These are phyloP conservation scores for Antechinus stuartii DNA, from an alignment of 2,113 vertebrate genomes.

Conservation along the genomic window DNA sequence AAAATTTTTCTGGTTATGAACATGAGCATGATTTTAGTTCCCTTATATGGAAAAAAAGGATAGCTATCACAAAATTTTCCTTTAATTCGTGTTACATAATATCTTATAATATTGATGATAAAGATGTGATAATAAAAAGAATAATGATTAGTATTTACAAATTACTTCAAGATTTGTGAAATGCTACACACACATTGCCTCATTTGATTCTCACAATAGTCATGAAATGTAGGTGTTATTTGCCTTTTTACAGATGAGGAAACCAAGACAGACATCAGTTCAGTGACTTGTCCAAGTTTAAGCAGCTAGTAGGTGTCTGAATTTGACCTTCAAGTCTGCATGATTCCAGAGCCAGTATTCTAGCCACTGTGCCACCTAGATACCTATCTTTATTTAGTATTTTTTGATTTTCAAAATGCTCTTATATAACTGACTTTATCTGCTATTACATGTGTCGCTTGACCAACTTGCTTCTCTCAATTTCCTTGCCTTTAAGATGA, in stretches of 20 bases:
- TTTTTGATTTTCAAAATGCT: background rate
- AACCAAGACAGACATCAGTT: background rate
- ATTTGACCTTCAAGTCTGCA: background rate
- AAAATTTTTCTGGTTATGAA: background rate
- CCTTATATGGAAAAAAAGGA: background rate
- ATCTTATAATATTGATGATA: background rate
- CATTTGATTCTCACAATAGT: background rate
- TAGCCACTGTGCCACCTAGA: background rate
- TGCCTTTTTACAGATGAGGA: background rate
- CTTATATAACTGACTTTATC: background rate
- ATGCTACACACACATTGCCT: background rate
- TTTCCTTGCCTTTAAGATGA: background rate
- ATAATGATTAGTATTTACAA: background rate
- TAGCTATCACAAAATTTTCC: too few relatives aligned
- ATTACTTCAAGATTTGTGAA: background rate
- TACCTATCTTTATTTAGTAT: background rate
- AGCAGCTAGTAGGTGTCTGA: background rate
- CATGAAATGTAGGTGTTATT: background rate
- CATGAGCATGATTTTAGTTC: background rate
- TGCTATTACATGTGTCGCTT: background rate
- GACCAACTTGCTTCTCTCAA: background rate
- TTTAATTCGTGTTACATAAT: background rate
- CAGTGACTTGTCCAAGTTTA: background rate
- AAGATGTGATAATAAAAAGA: background rate
- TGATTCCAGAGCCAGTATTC: background rate